phyloP scores from a whole-genome alignment of 2,888 invertebrate genomes.

The Limnephilus rhombicus region DNA sequence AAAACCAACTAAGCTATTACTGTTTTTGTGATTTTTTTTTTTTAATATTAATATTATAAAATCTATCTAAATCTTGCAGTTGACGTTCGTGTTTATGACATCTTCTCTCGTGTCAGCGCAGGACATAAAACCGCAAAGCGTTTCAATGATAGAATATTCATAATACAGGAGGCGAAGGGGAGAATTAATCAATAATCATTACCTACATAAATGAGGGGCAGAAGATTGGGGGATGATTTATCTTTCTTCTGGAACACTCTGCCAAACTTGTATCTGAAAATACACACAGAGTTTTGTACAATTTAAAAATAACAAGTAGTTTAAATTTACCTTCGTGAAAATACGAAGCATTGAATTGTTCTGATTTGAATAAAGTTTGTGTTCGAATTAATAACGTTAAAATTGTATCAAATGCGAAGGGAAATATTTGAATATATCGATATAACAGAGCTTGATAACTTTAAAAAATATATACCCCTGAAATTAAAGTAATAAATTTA shows the following conservation, averaged over 20 bases:
- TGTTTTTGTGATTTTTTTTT: too few relatives aligned
- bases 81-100: not conserved
- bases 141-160: conserved; percentile 5
- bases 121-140: not conserved
- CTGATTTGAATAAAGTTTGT: not conserved
- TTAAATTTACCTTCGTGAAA: not conserved
- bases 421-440: too few relatives aligned
- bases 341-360: not conserved
- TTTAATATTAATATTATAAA: not conserved
- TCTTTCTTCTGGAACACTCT: not conserved
- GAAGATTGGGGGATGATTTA: not conserved
- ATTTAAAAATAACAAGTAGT: not conserved
- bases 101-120: not conserved
- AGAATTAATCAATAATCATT: not conserved
- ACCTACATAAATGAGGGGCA: not conserved
- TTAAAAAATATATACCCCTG: too few relatives aligned
- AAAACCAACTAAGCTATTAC: too few relatives aligned
- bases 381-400: too few relatives aligned
- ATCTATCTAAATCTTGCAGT: not conserved
- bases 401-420: too few relatives aligned
- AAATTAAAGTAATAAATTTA: too few relatives aligned
- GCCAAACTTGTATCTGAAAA: not conserved
- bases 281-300: not conserved
- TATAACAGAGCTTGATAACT: too few relatives aligned
- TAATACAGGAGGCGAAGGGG: not conserved